Evolutionary conservation across 2,797 vertebrate species (phyloP).

Genomic region (Loris lydekkerianus): DNA sequence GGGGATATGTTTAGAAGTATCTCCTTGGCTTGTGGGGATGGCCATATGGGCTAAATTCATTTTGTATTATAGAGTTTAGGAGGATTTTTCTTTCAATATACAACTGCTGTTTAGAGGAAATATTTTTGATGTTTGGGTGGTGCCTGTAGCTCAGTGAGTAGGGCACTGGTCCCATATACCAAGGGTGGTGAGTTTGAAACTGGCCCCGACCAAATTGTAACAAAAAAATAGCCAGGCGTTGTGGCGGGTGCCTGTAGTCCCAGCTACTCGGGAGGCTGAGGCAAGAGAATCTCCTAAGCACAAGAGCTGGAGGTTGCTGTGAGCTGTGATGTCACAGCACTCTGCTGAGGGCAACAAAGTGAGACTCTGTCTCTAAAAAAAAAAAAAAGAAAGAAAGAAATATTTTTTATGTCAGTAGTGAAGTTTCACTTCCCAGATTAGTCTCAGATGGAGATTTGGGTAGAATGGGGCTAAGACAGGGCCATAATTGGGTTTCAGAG

Average conservation of each 20-base stretch:
- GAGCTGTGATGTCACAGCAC: too few relatives aligned
- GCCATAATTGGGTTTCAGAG: background rate
- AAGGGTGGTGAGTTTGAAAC: too few relatives aligned
- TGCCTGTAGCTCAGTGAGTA: too few relatives aligned
- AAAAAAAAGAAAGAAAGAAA: background rate
- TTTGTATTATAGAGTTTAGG: background rate
- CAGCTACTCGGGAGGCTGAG: too few relatives aligned
- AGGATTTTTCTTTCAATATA: background rate
- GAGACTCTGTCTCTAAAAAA: too few relatives aligned
- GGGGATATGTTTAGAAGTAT: background rate
- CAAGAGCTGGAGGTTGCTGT: too few relatives aligned
- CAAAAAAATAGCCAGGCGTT: too few relatives aligned
- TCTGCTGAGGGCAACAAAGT: too few relatives aligned
- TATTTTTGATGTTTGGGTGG: slow-evolving; percentile 10
- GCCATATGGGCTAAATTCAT: background rate
- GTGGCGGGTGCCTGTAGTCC: too few relatives aligned
- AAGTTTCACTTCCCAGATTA: slow-evolving; percentile 24
- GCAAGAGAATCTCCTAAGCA: too few relatives aligned
- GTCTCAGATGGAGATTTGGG: slow-evolving; percentile 50
- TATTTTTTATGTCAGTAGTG: slow-evolving; percentile 46
- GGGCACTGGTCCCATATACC: too few relatives aligned
- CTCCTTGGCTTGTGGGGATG: background rate
- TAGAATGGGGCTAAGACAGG: background rate
- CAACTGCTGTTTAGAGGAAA: background rate
- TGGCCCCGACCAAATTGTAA: too few relatives aligned